Evolutionary conservation across 2,888 invertebrate species (phyloP).

Genomic region (Oscheius sp.): DNA sequence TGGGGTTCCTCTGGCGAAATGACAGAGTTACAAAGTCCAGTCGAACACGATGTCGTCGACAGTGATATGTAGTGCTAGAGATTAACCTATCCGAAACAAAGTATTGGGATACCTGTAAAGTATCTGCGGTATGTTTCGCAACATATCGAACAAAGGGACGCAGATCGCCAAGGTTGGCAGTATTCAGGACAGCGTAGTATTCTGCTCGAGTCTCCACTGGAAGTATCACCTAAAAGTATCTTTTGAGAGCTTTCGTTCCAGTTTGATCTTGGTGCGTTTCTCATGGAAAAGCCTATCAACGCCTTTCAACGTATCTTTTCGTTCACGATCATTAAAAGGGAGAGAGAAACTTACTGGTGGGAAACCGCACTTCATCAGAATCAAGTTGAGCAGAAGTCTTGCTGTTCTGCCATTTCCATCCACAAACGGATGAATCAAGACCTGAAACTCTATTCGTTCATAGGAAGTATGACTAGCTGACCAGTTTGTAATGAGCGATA

Average conservation of each 20-base stretch:
- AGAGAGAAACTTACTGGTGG: conserved; percentile 29
- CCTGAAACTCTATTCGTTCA: conserved; percentile 38
- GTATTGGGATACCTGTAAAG: conserved; percentile 54
- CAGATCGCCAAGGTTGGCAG: conserved; percentile 93
- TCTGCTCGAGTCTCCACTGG: conserved; percentile 66
- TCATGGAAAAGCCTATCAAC: too few relatives aligned
- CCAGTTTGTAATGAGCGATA: conserved; percentile 93
- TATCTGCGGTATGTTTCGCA: conserved; percentile 77
- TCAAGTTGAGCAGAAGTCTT: conserved; percentile 92
- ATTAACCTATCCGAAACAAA: background rate
- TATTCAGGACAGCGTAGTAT: conserved; percentile 86
- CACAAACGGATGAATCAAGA: conserved; percentile 94
- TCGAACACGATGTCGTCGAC: background rate
- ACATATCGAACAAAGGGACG: conserved; percentile 95
- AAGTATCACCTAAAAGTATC: conserved; percentile 74
- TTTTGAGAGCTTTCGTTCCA: conserved; percentile 71
- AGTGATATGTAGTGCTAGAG: conserved; percentile 25
- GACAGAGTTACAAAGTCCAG: background rate
- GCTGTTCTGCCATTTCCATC: conserved; percentile 97
- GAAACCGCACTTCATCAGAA: conserved; percentile 82
- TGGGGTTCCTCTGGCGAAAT: background rate
- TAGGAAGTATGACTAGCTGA: conserved; percentile 7
- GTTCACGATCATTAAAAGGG: too few relatives aligned
- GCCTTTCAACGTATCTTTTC: too few relatives aligned
- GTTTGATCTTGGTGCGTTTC: too few relatives aligned